Conservation (phyloP, 2,888 invertebrate genomes). For the Drosophila mayaguana region DNA sequence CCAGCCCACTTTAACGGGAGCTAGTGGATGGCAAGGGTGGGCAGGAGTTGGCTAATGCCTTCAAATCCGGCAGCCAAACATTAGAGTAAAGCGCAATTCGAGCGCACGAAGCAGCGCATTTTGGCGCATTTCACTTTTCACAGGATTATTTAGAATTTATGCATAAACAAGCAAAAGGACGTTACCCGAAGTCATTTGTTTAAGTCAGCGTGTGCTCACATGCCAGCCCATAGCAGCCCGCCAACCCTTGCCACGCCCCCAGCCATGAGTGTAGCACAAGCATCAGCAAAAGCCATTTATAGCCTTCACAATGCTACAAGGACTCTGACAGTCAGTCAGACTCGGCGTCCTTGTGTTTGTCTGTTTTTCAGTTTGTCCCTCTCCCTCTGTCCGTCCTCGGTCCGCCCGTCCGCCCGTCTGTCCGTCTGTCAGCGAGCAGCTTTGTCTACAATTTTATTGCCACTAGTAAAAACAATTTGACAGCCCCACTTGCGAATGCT, state of each 20-base stretch:
- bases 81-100: slow-evolving; percentile 58
- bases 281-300: slow-evolving; percentile 68
- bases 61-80: slow-evolving; percentile 65
- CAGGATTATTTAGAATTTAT: slow-evolving; percentile 80
- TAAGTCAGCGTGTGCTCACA: slow-evolving; percentile 68
- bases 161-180: slow-evolving; percentile 81
- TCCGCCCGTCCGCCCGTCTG: slow-evolving; percentile 35
- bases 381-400: too few relatives aligned
- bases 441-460: slow-evolving; percentile 72
- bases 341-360: slow-evolving; percentile 7
- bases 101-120: slow-evolving; percentile 59
- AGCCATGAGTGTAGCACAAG: slow-evolving; percentile 15
- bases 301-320: slow-evolving; percentile 61
- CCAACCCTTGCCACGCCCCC: slow-evolving; percentile 48
- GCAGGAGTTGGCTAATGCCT: slow-evolving; percentile 50
- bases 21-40: neutral
- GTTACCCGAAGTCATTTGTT: slow-evolving; percentile 80
- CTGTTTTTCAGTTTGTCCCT: slow-evolving; percentile 29
- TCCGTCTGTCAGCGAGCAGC: slow-evolving; percentile 35
- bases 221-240: slow-evolving; percentile 17
- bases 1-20: slow-evolving; percentile 45
- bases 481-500: slow-evolving; percentile 55
- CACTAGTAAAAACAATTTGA: slow-evolving; percentile 75
- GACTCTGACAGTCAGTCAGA: slow-evolving; percentile 38
- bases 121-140: slow-evolving; percentile 79